Conservation (phyloP, 2,113 vertebrate genomes). For the Xiphophorus hellerii region DNA sequence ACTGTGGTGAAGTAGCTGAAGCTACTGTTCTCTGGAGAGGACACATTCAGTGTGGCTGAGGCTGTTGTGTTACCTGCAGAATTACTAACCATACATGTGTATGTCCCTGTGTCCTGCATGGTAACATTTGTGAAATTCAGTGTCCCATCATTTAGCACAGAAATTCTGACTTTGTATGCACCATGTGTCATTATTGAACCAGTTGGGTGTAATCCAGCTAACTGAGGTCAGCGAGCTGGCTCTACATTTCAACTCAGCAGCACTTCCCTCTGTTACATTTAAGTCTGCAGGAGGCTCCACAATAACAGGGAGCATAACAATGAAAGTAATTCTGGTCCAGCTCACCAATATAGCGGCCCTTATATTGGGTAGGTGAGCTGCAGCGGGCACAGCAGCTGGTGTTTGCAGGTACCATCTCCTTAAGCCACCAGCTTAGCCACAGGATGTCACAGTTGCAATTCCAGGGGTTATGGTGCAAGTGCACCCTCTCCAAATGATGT, state of each 20-base stretch:
- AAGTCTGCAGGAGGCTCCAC: constrained; percentile 96
- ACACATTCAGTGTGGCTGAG: constrained; percentile 95
- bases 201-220: constrained; percentile 98
- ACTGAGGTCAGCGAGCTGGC: constrained; percentile 96
- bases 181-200: constrained; percentile 98
- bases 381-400: constrained; percentile 98
- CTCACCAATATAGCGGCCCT: constrained; percentile 97
- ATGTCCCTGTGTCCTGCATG: constrained; percentile 96
- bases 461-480: constrained; percentile 99
- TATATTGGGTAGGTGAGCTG: constrained; percentile 89
- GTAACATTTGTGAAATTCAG: constrained; percentile 99
- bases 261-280: constrained; percentile 98
- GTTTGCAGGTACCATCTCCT: constrained; percentile 97
- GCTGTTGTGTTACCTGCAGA: constrained; percentile 98
- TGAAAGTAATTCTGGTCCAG: constrained; percentile 98
- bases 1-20: constrained; percentile 99
- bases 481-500: constrained; percentile 93
- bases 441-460: constrained; percentile 99
- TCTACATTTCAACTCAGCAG: constrained; percentile 95
- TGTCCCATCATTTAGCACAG: constrained; percentile 95
- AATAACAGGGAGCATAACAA: constrained; percentile 97
- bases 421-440: constrained; percentile 99
- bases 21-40: constrained; percentile 89
- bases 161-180: constrained; percentile 94
- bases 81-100: constrained; percentile 99